Percentiles rank a stretch among this genome's conserved stretches.
These are phyloP conservation scores for Globodera rostochiensis DNA, from an alignment of 1,140 invertebrate genomes.

Conservation along the genomic window DNA sequence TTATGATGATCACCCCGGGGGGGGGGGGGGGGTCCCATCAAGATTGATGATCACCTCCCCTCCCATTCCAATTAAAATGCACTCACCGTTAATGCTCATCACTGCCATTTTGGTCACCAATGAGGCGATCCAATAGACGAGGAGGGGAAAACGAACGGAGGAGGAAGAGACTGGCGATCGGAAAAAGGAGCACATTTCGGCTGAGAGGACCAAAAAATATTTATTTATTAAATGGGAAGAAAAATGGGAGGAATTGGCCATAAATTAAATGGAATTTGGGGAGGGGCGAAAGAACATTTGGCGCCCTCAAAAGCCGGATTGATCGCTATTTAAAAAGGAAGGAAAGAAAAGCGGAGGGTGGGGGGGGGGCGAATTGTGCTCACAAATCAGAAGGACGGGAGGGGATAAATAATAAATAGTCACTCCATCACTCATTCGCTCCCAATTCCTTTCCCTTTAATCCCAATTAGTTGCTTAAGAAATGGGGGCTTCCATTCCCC, in stretches of 20 bases:
- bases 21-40: too few species aligned
- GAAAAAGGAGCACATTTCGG: background rate
- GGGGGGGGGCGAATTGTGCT: background rate
- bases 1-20: too few species aligned
- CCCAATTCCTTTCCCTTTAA: background rate
- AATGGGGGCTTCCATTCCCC: too few species aligned
- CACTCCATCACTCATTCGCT: background rate
- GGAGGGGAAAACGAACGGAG: background rate
- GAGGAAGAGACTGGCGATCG: too few species aligned
- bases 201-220: background rate
- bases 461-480: background rate
- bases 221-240: background rate
- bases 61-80: background rate
- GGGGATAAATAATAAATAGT: background rate
- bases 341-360: too few species aligned
- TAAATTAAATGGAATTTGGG: background rate
- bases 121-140: background rate
- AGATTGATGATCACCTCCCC: too few species aligned
- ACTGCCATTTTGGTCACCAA: background rate
- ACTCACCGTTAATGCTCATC: background rate
- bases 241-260: background rate
- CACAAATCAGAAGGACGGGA: background rate
- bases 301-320: background rate
- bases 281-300: background rate
- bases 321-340: background rate